Conservation (phyloP, 2,888 invertebrate genomes). For the Micropterix aruncella region DNA sequence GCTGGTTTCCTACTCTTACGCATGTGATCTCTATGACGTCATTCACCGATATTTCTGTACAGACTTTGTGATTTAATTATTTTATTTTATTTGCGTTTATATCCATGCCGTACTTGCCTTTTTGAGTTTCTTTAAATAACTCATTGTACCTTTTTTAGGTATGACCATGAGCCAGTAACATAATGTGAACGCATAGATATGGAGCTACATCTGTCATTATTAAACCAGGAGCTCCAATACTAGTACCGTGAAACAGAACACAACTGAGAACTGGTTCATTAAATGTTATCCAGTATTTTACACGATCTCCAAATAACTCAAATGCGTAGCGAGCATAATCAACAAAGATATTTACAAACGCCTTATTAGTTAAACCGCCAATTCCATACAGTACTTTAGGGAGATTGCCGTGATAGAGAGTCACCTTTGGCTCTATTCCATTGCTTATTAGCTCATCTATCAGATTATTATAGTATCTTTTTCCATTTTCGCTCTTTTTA, state of each 20-base stretch:
- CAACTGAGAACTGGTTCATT: slow-evolving; percentile 30
- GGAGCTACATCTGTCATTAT: slow-evolving; percentile 25
- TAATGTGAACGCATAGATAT: slow-evolving; percentile 30
- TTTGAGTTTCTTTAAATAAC: slow-evolving; percentile 17
- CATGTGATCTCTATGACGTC: no score
- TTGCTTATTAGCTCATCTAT: slow-evolving; percentile 40
- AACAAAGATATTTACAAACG: slow-evolving; percentile 28
- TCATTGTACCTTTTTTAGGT: slow-evolving; percentile 24
- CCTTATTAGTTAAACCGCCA: slow-evolving; percentile 35
- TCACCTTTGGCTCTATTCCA: slow-evolving; percentile 44
- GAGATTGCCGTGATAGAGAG: slow-evolving; percentile 38
- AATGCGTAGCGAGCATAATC: slow-evolving; percentile 29
- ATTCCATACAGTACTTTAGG: slow-evolving; percentile 34
- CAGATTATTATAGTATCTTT: slow-evolving; percentile 15
- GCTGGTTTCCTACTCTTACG: no score
- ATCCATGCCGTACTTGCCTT: slow-evolving; percentile 14
- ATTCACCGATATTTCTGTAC: no score
- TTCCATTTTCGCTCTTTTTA: neutral
- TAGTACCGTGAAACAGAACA: slow-evolving; percentile 16
- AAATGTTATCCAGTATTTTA: slow-evolving; percentile 37
- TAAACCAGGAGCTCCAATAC: slow-evolving; percentile 18
- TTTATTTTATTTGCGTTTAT: no score
- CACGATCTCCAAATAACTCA: slow-evolving; percentile 29
- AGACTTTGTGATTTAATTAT: no score
- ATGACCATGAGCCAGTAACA: slow-evolving; percentile 37